Base-by-base conservation (phyloP, 2,113 vertebrate species). In the Toxotes jaculatrix region DNA sequence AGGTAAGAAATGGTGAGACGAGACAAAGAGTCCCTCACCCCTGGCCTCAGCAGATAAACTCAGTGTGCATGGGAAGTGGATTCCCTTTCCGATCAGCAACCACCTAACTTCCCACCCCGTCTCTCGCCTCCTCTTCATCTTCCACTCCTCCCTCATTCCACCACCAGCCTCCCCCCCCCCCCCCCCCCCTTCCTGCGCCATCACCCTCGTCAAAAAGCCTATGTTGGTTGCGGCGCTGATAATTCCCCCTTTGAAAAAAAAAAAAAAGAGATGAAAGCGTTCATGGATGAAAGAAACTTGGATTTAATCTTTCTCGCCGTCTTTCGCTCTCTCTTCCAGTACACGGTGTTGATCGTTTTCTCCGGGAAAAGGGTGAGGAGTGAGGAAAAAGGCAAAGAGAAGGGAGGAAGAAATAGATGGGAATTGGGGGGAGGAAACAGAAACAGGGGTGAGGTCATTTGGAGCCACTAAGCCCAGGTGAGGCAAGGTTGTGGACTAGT, bases 221-320 rank as follows among this genome's bases (percentile, higher is more conserved):
- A 77, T 70, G 80, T 88, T 65, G 86, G 88, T 83, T 79, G 79
- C 64, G 17, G 72, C 8, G 27, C 87, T 91, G 90, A 93, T 94
- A 93, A 93, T 93, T 93, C 93, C 77, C 51, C 77, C 90, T 90
- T 87, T 90, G 89, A 40, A 74, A 81, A 77, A 70, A 61, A 79
- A 51, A 82, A 84, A 76, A 96, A 95, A 96, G 93, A 97, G 96
- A 98, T 97, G 97, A 99, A 97, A 98, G 96, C 95, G 94, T 95
- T 96, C 96, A 96, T 95, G 97, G 96, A 97, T 98, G 96, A 98
- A 98, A 97, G 96, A 96, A 96, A 97, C 94, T 97, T 96, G 96
- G 95, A 97, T 97, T 97, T 97, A 97, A 97, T 98, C 96, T 98
- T 95, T 77, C 80, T 73, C 51, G 94, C 94, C 32, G 62, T 95